Evolutionary conservation across 2,888 invertebrate genomes (phyloP).

Genomic region (Melanostoma mellinum): DNA sequence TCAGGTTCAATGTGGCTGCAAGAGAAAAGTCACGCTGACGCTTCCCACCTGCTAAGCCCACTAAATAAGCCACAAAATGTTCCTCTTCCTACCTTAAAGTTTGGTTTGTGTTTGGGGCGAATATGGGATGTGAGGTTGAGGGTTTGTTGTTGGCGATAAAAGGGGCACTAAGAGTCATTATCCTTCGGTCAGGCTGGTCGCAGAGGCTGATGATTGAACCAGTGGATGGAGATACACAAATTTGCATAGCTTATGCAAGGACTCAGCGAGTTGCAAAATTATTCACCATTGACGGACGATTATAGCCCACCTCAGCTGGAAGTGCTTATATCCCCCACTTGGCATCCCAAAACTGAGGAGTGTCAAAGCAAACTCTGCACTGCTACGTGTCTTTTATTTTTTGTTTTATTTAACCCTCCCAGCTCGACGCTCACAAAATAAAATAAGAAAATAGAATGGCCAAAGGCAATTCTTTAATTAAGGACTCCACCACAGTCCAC

Average conservation of each 20-base stretch:
- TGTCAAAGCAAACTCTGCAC: too few species aligned
- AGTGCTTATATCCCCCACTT: not conserved
- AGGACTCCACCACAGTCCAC: conserved; percentile 49
- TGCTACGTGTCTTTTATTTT: not conserved
- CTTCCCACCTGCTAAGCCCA: conserved; percentile 18
- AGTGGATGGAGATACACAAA: not conserved
- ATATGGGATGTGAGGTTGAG: not conserved
- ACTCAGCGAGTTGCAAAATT: not conserved
- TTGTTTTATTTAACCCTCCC: not conserved
- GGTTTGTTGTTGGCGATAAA: not conserved
- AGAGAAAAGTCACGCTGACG: conserved; percentile 24
- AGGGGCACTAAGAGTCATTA: not conserved
- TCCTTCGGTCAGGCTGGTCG: not conserved
- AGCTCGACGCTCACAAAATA: not conserved
- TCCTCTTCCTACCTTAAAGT: conserved; percentile 2
- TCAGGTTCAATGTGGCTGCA: conserved; percentile 26
- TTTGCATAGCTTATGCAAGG: not conserved
- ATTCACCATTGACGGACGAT: not conserved
- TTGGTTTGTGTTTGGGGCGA: conserved; percentile 9
- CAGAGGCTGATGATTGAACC: conserved; percentile 13
- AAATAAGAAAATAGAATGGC: conserved; percentile 34
- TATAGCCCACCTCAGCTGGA: too few species aligned
- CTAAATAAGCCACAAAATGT: conserved; percentile 27
- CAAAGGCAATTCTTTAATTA: conserved; percentile 62
- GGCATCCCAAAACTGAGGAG: not conserved